These are phyloP conservation scores for Nyleta sp. DNA, from an alignment of 2,888 invertebrate genomes.

Conservation along the genomic window DNA sequence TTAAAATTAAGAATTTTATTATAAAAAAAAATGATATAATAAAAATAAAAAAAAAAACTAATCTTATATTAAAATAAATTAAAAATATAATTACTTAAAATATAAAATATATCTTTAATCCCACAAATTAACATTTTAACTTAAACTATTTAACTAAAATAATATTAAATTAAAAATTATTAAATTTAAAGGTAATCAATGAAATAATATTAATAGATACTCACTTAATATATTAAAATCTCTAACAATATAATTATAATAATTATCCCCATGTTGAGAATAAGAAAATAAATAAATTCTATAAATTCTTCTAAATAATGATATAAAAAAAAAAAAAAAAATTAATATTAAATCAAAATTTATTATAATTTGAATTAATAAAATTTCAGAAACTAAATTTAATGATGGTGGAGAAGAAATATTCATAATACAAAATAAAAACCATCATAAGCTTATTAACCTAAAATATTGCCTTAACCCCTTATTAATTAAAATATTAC, in stretches of 20 bases:
- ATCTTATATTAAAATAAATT: constrained; percentile 79
- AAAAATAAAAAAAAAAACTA: constrained; percentile 75
- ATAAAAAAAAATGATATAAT: too few species aligned
- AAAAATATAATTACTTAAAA: constrained; percentile 83
- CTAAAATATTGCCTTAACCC: constrained; percentile 86
- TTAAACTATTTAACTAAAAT: constrained; percentile 87
- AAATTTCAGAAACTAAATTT: constrained; percentile 88
- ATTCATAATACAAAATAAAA: constrained; percentile 86
- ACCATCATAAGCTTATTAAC: constrained; percentile 86
- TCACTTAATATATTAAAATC: constrained; percentile 77
- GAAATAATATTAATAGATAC: constrained; percentile 85
- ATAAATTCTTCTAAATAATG: constrained; percentile 87
- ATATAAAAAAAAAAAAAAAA: constrained; percentile 84
- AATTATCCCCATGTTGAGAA: constrained; percentile 85
- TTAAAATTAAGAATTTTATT: constrained; percentile 77
- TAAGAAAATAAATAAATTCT: constrained; percentile 86
- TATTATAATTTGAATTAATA: constrained; percentile 85
- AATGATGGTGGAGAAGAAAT: constrained; percentile 87
- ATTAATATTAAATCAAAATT: constrained; percentile 75
- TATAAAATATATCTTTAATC: constrained; percentile 83
- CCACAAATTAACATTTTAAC: constrained; percentile 88
- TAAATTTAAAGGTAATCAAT: constrained; percentile 87
- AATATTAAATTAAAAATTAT: constrained; percentile 83
- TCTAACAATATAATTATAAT: constrained; percentile 75
- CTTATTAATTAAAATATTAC: constrained; percentile 86